Evolutionary conservation across 2,797 vertebrate genomes (phyloP), one percentile per base, ranked within the genome.

Genomic region (Schizopygopsis malacanthus): DNA sequence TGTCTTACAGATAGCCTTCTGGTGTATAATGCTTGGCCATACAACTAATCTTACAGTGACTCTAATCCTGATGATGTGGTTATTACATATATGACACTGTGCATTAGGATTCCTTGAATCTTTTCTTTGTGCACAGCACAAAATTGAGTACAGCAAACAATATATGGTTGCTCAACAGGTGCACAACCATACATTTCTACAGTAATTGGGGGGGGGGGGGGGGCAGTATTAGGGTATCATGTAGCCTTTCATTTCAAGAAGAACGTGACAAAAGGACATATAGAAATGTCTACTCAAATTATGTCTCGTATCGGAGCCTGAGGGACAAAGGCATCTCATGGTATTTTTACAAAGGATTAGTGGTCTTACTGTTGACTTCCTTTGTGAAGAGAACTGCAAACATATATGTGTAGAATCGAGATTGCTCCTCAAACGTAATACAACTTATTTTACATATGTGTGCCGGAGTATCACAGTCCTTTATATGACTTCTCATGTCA

Each of bases 401-500:
- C 82, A 52, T 87, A 67, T 82, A 45, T 37, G 43, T 81, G 79
- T 80, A 87, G 85, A 83, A 79, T 80, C 25, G 22, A 61, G 85
- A 80, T 59, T 70, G 39, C 82, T 81, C 37, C 65, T 88, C 54
- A 43, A 76, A 79, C 70, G 72, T 77, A 81, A 83, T 80, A 81
- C 13, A 33, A 41, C 76, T 59, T 69, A 80, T 89, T 87, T 82
- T 47, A 56, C 47, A 81, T 61, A 41, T 67, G 71, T 82, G 18
- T 85, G 50, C 39, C 67, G 69, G 16, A 59, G 75, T 82, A 89
- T 89, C 85, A 84, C 67, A 77, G 87, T 87, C 83, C 85, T 84
- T 83, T 72, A 89, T 85, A 33, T 71, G 45, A 25, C 77, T 70
- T 56, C n/a, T 20, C n/a, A 54, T 54, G 61, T 87, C 79, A 89